Evolutionary conservation across 2,797 vertebrate genomes (phyloP).

Genomic region (Alca torda): DNA sequence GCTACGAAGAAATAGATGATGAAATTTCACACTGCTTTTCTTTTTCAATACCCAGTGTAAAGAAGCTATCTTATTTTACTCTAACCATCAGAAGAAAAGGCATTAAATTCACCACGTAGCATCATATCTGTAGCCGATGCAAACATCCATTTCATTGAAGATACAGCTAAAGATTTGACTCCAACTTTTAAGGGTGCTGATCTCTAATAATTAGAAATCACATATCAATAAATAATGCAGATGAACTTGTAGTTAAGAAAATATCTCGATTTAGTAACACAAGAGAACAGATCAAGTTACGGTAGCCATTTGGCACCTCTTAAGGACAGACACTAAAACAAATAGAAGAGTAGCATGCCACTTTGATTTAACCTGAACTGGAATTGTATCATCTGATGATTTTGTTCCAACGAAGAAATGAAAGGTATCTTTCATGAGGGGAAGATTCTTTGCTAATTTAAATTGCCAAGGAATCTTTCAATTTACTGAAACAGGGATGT

Average conservation of each 20-base stretch:
- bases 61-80: background rate
- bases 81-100: background rate
- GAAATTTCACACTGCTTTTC: slow-evolving; percentile 23
- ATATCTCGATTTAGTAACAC: background rate
- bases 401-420: background rate
- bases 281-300: background rate
- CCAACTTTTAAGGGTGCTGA: background rate
- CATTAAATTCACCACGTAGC: background rate
- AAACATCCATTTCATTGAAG: background rate
- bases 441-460: background rate
- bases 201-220: background rate
- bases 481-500: accelerated
- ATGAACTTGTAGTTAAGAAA: background rate
- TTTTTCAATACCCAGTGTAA: background rate
- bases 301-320: background rate
- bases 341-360: background rate
- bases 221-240: background rate
- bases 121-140: background rate
- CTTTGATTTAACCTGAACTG: background rate
- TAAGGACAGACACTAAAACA: background rate
- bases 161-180: background rate
- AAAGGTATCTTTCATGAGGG: background rate
- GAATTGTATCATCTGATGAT: background rate
- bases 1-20: background rate
- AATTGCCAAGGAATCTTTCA: background rate